phyloP scores from a whole-genome alignment of 2,888 invertebrate species.

The Vesta saturnalis region DNA sequence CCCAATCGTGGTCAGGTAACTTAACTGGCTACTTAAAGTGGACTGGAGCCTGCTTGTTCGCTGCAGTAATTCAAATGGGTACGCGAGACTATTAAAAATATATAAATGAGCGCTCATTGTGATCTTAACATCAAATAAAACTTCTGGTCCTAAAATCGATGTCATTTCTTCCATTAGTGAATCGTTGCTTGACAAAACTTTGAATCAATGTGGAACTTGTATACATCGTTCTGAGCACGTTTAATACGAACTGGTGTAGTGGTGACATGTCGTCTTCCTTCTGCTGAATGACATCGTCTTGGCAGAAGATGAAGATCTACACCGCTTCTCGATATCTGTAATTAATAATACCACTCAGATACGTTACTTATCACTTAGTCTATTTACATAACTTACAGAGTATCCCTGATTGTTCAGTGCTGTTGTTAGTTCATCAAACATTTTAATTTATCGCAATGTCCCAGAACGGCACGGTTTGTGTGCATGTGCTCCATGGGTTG shows the following conservation, averaged over 20 bases:
- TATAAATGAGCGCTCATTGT: too few species aligned
- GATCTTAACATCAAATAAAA: not conserved
- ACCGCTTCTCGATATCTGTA: not conserved
- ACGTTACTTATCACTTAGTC: not conserved
- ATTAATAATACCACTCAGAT: not conserved
- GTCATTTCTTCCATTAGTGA: not conserved
- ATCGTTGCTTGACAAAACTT: not conserved
- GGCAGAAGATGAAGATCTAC: not conserved
- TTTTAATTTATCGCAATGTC: too few species aligned
- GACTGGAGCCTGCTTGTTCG: conserved; percentile 33
- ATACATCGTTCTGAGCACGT: too few species aligned
- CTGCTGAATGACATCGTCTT: not conserved
- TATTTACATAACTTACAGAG: not conserved
- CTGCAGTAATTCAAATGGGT: conserved; percentile 52
- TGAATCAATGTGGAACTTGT: not conserved
- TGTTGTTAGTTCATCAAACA: not conserved
- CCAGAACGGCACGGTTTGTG: not conserved
- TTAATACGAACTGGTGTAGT: not conserved
- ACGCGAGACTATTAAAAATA: too few species aligned
- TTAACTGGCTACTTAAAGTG: conserved; percentile 32
- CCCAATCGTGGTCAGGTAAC: conserved; percentile 23
- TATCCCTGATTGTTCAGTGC: not conserved
- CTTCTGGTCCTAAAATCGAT: not conserved
- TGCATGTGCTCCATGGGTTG: not conserved
- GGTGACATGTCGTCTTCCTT: not conserved